Evolutionary conservation across 2,113 vertebrate species (phyloP).

Genomic region (Ophthalmolycus amberensis): DNA sequence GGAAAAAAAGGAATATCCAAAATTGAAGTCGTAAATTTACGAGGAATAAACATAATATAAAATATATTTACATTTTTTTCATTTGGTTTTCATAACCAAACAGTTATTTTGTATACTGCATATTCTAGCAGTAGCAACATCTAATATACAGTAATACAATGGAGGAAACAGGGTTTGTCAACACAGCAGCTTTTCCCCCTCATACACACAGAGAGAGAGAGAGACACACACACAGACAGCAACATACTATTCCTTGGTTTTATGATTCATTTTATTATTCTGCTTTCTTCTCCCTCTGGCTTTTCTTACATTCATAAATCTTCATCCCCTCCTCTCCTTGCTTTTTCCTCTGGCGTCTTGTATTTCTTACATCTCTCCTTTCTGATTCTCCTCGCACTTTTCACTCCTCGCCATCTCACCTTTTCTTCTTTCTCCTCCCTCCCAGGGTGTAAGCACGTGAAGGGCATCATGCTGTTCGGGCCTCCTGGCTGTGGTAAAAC

Average conservation of each 20-base stretch:
- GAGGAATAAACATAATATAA: too few relatives aligned
- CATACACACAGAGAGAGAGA: background rate
- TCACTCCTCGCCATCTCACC: background rate
- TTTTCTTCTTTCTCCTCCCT: background rate
- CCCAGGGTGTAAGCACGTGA: slow-evolving; percentile 97
- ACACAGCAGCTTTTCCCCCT: background rate
- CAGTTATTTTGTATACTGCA: background rate
- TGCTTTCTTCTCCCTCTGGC: slow-evolving; percentile 3
- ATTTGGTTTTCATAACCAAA: background rate
- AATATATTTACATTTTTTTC: background rate
- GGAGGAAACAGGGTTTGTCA: background rate
- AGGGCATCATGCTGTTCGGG: slow-evolving; percentile 95
- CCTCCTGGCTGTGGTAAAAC: slow-evolving; percentile 98
- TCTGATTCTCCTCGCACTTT: background rate
- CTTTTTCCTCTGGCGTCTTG: background rate
- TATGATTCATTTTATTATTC: slow-evolving; percentile 12
- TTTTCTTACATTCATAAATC: background rate
- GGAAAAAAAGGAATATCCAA: background rate
- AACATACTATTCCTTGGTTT: background rate
- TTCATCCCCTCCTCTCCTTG: background rate
- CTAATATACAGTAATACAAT: background rate
- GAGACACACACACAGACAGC: background rate
- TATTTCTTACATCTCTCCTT: background rate
- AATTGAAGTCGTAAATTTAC: background rate
- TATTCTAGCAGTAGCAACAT: background rate